These are phyloP conservation scores for Fragum sueziense DNA, from an alignment of 2,888 invertebrate species.

Conservation along the genomic window DNA sequence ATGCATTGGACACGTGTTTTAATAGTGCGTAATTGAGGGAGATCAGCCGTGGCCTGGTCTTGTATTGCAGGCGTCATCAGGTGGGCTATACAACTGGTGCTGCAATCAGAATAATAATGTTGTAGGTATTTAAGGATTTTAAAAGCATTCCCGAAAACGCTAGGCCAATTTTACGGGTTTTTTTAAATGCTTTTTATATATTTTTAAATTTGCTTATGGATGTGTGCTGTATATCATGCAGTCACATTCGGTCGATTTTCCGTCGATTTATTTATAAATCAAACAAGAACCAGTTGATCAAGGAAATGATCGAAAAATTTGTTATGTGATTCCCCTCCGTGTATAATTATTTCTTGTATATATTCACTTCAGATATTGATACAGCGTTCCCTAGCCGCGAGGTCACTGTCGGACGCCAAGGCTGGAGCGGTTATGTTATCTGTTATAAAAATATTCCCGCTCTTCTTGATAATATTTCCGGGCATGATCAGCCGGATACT, in stretches of 20 bases:
- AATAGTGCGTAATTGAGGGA: neutral
- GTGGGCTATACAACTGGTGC: neutral
- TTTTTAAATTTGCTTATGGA: too few relatives aligned
- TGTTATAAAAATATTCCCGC: conserved; percentile 1
- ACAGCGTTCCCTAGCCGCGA: conserved; percentile 4
- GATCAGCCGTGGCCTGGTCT: conserved; percentile 3
- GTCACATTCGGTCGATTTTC: too few relatives aligned
- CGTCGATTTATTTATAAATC: too few relatives aligned
- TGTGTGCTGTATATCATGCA: too few relatives aligned
- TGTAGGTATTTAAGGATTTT: neutral
- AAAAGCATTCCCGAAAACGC: too few relatives aligned
- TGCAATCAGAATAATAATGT: neutral
- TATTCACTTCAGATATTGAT: neutral
- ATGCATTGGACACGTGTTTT: neutral
- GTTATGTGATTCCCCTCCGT: too few relatives aligned
- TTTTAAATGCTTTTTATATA: too few relatives aligned
- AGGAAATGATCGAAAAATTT: too few relatives aligned
- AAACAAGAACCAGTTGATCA: too few relatives aligned
- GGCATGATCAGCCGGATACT: conserved; percentile 5
- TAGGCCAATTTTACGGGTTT: too few relatives aligned
- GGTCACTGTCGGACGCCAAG: conserved; percentile 4
- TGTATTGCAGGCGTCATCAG: neutral
- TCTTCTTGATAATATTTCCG: conserved; percentile 10
- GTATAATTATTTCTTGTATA: too few relatives aligned
- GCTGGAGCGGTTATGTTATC: neutral